Evolutionary conservation across 2,113 vertebrate genomes (phyloP).

Genomic region (Columba janthina): DNA sequence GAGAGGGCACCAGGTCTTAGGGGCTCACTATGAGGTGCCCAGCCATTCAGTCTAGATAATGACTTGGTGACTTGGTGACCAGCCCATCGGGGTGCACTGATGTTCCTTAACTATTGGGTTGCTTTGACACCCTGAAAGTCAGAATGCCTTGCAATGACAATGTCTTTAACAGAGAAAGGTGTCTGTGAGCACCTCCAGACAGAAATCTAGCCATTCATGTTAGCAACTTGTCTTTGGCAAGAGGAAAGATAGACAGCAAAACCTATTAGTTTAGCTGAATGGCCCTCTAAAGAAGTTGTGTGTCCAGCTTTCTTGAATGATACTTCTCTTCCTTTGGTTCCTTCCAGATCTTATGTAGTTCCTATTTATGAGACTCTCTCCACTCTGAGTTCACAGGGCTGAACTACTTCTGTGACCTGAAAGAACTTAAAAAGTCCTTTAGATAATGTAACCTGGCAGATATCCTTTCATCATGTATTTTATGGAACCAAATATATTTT

Average conservation of each 20-base stretch:
- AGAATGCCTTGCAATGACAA: not conserved
- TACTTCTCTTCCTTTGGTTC: not conserved
- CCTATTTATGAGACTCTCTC: not conserved
- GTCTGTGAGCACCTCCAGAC: not conserved
- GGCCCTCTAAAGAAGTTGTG: not conserved
- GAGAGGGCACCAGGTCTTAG: not conserved
- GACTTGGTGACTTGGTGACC: not conserved
- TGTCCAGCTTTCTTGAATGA: not conserved
- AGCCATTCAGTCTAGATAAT: not conserved
- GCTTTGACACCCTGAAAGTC: not conserved
- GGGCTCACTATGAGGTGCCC: not conserved
- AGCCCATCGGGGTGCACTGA: not conserved
- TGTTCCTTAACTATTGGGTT: not conserved
- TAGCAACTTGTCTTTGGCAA: not conserved
- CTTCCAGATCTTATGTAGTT: not conserved
- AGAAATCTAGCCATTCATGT: not conserved
- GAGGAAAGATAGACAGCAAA: not conserved
- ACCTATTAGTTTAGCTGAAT: not conserved
- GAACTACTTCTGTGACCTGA: not conserved
- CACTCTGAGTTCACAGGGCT: not conserved
- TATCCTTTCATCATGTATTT: rapidly evolving
- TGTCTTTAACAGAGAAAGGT: not conserved
- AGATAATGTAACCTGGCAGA: not conserved
- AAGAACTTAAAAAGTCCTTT: not conserved
- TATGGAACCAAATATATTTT: not conserved